phyloP scores from a whole-genome alignment of 1,140 invertebrate species.

The Dinothrombium tinctorium region DNA sequence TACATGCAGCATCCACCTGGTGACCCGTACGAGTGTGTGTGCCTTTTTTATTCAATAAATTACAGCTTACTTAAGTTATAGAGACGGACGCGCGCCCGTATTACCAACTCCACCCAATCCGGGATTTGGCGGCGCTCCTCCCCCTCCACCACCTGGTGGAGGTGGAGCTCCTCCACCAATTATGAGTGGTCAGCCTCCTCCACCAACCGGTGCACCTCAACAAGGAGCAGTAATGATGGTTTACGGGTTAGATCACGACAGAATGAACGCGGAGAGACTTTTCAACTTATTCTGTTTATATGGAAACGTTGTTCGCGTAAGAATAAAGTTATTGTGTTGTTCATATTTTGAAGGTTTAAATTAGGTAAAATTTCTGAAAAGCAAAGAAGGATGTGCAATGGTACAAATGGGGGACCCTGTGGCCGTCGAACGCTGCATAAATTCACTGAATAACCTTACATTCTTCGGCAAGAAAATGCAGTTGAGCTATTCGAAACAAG shows the following conservation, averaged over 20 bases:
- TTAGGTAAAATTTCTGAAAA: constrained; percentile 93
- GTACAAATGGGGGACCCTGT: constrained; percentile 93
- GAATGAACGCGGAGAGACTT: constrained; percentile 83
- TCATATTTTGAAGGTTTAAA: constrained; percentile 15
- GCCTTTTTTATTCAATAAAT: neutral
- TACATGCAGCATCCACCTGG: constrained; percentile 5
- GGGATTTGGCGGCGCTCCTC: constrained; percentile 14
- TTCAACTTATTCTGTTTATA: constrained; percentile 98
- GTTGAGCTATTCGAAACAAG: constrained; percentile 75
- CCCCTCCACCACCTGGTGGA: constrained; percentile 13
- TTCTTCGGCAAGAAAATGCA: constrained; percentile 43
- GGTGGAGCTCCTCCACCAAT: constrained; percentile 12
- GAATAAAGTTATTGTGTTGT: constrained; percentile 3
- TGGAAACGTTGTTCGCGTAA: constrained; percentile 87
- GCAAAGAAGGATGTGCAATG: constrained; percentile 98
- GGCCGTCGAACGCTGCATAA: constrained; percentile 74
- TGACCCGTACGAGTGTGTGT: constrained; percentile 4
- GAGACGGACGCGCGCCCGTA: constrained; percentile 3
- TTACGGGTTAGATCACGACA: constrained; percentile 74
- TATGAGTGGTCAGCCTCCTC: constrained; percentile 16
- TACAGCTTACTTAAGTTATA: constrained; percentile 1
- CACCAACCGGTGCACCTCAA: constrained; percentile 14
- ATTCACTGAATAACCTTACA: constrained; percentile 74
- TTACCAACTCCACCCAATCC: constrained; percentile 11
- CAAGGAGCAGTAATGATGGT: constrained; percentile 82